Conservation (phyloP, 1,140 invertebrate genomes). For the Aricia agestis region DNA sequence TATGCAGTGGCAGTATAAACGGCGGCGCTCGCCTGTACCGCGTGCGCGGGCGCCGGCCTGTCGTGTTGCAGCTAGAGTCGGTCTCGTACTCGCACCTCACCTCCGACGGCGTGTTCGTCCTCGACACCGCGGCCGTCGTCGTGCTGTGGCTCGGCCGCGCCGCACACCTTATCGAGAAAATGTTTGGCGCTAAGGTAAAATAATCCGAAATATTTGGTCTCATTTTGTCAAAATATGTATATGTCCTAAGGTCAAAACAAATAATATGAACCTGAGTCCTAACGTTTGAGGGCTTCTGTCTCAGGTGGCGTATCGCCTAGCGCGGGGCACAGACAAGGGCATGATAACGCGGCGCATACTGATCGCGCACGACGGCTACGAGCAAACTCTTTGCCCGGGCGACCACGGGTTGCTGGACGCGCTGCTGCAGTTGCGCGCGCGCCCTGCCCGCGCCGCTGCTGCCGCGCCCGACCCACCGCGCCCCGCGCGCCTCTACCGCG, state of each 20-base stretch:
- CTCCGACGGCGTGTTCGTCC: conserved; percentile 90
- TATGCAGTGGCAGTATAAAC: conserved; percentile 52
- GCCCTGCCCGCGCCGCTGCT: conserved; percentile 78
- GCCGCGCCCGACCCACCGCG: conserved; percentile 67
- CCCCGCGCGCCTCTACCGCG: conserved; percentile 76
- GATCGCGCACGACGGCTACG: conserved; percentile 91
- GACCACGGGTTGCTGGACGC: conserved; percentile 83
- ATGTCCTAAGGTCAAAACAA: too few relatives aligned
- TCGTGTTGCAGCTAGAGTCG: conserved; percentile 81
- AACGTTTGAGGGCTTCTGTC: neutral
- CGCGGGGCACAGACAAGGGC: conserved; percentile 60
- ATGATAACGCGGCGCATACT: conserved; percentile 77
- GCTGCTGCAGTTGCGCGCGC: conserved; percentile 81
- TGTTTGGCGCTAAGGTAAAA: conserved; percentile 79
- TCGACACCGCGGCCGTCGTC: conserved; percentile 82
- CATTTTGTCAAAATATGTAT: too few relatives aligned
- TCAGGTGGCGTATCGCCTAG: conserved; percentile 68
- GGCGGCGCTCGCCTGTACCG: conserved; percentile 78
- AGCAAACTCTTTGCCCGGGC: conserved; percentile 81
- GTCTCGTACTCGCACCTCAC: conserved; percentile 89
- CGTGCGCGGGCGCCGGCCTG: conserved; percentile 83
- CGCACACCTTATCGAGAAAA: conserved; percentile 83
- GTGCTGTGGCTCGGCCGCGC: conserved; percentile 90
- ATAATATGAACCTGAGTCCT: too few relatives aligned
- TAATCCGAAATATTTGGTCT: neutral